A percentile compares a stretch with the other conserved stretches of the same genome.
Conservation (phyloP, 2,888 invertebrate species). For the Plagodis pulveraria region DNA sequence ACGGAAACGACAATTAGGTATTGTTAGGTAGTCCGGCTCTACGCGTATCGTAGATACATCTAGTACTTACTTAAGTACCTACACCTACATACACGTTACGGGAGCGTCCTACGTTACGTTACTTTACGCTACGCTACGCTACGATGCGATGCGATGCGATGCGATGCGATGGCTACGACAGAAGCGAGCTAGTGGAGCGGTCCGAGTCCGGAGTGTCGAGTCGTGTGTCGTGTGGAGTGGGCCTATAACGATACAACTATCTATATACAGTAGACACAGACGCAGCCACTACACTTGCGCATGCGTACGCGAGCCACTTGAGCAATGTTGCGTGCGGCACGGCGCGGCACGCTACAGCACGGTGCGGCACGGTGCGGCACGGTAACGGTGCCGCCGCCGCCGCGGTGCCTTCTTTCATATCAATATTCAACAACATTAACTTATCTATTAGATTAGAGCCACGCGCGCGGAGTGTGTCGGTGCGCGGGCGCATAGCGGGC, state of each 20-base stretch:
- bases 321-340: conserved; percentile 61
- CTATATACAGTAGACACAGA: conserved; percentile 67
- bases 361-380: conserved; percentile 54
- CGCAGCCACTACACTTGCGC: conserved; percentile 73
- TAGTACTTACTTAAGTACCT: too few species aligned
- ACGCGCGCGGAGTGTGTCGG: conserved; percentile 22
- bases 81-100: too few species aligned
- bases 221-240: not conserved
- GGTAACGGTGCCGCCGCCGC: conserved; percentile 41
- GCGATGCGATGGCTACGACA: conserved; percentile 53
- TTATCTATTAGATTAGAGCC: conserved; percentile 34
- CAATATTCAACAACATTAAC: conserved; percentile 62
- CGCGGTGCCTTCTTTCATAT: conserved; percentile 39
- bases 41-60: conserved; percentile 13
- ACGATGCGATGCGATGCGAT: too few species aligned
- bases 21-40: conserved; percentile 49
- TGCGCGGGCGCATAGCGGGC: conserved; percentile 18
- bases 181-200: conserved; percentile 25
- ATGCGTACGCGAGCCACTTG: conserved; percentile 66
- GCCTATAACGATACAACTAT: conserved; percentile 39
- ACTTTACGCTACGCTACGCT: not conserved
- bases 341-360: conserved; percentile 51
- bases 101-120: conserved; percentile 29
- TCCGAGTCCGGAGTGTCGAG: conserved; percentile 9
- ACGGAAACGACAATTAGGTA: conserved; percentile 61